A percentile compares a stretch with the other conserved stretches of the same genome.
These are phyloP conservation scores for Conus canariensis DNA, from an alignment of 2,888 invertebrate species.

Conservation along the genomic window DNA sequence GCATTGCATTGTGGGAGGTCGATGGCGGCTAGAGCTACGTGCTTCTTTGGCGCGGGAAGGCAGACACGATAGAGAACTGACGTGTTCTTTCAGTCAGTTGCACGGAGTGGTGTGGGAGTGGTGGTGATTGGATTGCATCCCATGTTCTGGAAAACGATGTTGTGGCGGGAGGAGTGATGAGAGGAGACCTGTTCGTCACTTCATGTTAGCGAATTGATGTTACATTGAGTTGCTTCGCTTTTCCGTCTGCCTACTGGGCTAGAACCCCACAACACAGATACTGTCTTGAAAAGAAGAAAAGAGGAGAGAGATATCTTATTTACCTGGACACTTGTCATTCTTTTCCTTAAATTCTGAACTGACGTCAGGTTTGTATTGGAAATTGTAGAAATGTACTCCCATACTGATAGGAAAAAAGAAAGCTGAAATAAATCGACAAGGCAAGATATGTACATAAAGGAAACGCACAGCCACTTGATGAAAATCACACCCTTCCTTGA, in stretches of 20 bases:
- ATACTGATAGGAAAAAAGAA: too few species aligned
- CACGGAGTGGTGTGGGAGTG: neutral
- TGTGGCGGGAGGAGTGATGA: constrained; percentile 5
- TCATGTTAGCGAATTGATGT: constrained; percentile 9
- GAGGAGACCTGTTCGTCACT: neutral
- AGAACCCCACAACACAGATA: neutral
- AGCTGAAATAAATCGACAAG: too few species aligned
- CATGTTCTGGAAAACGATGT: constrained; percentile 14
- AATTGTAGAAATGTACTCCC: too few species aligned
- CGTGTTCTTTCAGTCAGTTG: constrained; percentile 23
- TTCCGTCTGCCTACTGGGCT: neutral
- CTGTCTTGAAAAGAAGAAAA: neutral
- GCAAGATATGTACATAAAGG: too few species aligned
- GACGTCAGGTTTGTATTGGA: too few species aligned
- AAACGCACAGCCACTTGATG: too few species aligned
- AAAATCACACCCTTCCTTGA: too few species aligned
- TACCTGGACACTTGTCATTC: too few species aligned
- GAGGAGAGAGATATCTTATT: neutral
- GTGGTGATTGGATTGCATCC: constrained; percentile 22
- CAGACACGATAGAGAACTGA: neutral
- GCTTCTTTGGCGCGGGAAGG: neutral
- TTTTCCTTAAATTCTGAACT: too few species aligned
- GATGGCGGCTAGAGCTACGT: constrained; percentile 22
- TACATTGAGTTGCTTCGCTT: neutral
- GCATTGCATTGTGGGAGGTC: constrained; percentile 41